Conservation (phyloP, 2,797 vertebrate genomes). For the Cynodonichthys magdalenae region DNA sequence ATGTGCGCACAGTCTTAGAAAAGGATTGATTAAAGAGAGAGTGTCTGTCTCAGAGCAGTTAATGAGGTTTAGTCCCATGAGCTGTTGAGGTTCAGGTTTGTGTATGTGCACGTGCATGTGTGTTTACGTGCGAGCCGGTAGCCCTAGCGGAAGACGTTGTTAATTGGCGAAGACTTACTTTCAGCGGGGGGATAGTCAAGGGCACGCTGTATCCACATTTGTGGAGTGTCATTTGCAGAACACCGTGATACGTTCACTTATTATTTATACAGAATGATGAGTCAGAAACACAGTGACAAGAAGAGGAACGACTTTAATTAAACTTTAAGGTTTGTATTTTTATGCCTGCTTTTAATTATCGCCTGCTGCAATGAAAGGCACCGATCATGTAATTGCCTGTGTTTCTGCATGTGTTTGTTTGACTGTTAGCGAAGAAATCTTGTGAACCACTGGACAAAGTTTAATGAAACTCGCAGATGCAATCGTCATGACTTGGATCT, state of each 20-base stretch:
- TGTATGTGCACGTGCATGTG: constrained; percentile 45
- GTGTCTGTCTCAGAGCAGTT: constrained; percentile 85
- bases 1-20: constrained; percentile 79
- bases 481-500: too few species aligned
- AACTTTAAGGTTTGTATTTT: constrained; percentile 26
- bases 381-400: too few species aligned
- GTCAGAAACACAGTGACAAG: constrained; percentile 71
- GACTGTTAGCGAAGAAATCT: too few species aligned
- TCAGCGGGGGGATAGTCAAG: constrained; percentile 78
- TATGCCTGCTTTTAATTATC: constrained; percentile 16
- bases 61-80: constrained; percentile 87
- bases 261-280: constrained; percentile 63
- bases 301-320: constrained; percentile 67
- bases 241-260: constrained; percentile 45
- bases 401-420: too few species aligned
- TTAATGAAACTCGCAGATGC: too few species aligned
- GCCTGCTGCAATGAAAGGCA: too few species aligned
- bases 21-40: constrained; percentile 87
- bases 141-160: constrained; percentile 76
- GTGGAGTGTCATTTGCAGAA: constrained; percentile 59
- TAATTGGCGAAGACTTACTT: constrained; percentile 83
- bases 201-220: constrained; percentile 69
- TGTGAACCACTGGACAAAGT: too few species aligned
- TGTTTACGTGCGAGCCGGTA: constrained; percentile 60
- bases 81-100: constrained; percentile 68